phyloP scores from a whole-genome alignment of 2,113 vertebrate genomes.

The Ia io region DNA sequence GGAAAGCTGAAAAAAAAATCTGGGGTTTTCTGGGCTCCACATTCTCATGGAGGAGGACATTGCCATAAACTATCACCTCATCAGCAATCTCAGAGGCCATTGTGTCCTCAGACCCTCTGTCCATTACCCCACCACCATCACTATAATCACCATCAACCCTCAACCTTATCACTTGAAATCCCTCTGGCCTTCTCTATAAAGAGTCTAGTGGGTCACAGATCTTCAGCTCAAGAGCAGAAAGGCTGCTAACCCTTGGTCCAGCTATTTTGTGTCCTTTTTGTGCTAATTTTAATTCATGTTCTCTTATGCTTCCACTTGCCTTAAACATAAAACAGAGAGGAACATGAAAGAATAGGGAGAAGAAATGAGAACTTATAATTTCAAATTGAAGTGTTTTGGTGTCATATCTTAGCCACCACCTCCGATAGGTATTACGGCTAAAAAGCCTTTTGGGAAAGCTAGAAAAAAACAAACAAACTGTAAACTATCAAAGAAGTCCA shows the following conservation, averaged over 20 bases:
- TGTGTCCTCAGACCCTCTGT: fast-evolving
- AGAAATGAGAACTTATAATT: background rate
- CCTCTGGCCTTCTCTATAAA: background rate
- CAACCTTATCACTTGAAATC: background rate
- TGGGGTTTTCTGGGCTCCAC: background rate
- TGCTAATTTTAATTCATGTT: background rate
- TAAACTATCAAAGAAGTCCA: background rate
- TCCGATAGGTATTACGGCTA: background rate
- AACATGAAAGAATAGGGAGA: background rate
- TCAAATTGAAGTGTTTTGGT: background rate
- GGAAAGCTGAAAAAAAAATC: background rate
- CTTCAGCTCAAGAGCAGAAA: background rate
- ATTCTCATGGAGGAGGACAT: background rate
- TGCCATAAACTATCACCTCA: background rate
- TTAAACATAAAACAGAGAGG: background rate
- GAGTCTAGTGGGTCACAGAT: background rate
- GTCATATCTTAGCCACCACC: background rate
- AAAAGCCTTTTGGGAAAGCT: background rate
- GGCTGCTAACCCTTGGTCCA: background rate
- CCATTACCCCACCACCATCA: too few relatives aligned
- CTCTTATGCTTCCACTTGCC: background rate
- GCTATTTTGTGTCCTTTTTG: background rate
- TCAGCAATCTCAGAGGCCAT: background rate
- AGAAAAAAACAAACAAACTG: background rate
- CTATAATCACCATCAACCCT: background rate